phyloP scores from a whole-genome alignment of 2,113 vertebrate genomes.

The Rhinolophus sinicus region DNA sequence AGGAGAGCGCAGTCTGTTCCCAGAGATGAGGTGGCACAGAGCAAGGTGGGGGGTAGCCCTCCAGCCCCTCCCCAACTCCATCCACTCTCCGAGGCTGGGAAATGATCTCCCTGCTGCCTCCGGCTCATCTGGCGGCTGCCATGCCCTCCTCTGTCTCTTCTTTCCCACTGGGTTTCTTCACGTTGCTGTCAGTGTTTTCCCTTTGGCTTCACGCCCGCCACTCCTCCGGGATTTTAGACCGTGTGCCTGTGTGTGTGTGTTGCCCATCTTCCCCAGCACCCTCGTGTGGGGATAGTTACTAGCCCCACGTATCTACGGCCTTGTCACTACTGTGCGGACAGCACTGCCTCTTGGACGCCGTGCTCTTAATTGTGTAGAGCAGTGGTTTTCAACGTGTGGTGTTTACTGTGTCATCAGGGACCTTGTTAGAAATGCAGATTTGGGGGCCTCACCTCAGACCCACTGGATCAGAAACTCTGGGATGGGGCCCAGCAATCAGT shows the following conservation, averaged over 20 bases:
- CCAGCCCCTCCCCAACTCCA: background rate
- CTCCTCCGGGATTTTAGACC: background rate
- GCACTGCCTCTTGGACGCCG: background rate
- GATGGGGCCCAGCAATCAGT: background rate
- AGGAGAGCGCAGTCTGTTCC: conserved; percentile 97
- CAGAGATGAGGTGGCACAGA: conserved; percentile 92
- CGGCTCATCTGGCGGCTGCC: background rate
- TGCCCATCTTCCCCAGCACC: background rate
- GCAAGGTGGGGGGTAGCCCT: conserved; percentile 84
- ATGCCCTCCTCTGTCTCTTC: background rate
- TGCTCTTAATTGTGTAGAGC: background rate
- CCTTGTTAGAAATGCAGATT: background rate
- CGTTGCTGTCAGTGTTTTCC: background rate
- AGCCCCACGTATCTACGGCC: background rate
- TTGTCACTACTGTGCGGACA: too few species aligned
- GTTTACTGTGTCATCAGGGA: background rate
- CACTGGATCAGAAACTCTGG: background rate
- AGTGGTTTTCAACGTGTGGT: background rate
- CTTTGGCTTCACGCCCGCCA: background rate
- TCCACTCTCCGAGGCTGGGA: background rate
- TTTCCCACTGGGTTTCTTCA: background rate
- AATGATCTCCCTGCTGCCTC: background rate
- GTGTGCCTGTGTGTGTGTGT: too few species aligned
- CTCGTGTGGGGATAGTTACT: background rate
- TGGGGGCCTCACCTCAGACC: background rate